Conservation (phyloP, 2,797 vertebrate species). For the Avahi laniger region DNA sequence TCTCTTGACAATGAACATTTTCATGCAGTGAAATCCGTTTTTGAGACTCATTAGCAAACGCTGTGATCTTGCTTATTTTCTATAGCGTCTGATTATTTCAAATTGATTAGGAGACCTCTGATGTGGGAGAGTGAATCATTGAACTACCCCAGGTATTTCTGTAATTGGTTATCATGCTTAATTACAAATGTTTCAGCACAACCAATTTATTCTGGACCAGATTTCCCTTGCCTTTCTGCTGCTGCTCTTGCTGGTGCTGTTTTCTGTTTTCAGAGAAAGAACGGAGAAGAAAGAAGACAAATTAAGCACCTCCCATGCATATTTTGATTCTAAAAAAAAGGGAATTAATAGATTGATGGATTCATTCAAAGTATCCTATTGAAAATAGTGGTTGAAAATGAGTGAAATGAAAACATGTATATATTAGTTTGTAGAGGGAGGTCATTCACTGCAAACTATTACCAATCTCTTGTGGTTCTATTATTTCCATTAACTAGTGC, state of each 20-base stretch:
- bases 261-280: slow-evolving; percentile 67
- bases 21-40: slow-evolving; percentile 86
- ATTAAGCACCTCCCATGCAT: slow-evolving; percentile 51
- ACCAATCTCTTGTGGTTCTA: slow-evolving; percentile 31
- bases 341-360: slow-evolving; percentile 74
- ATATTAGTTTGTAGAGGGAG: slow-evolving; percentile 10
- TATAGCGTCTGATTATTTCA: slow-evolving; percentile 82
- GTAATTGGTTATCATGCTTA: slow-evolving; percentile 87
- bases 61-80: slow-evolving; percentile 88
- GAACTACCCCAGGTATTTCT: slow-evolving; percentile 85
- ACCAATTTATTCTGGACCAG: slow-evolving; percentile 81
- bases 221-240: slow-evolving; percentile 78
- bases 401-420: slow-evolving; percentile 64
- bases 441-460: slow-evolving; percentile 17
- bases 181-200: slow-evolving; percentile 85
- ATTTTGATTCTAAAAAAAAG: slow-evolving; percentile 66
- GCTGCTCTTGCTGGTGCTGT: slow-evolving; percentile 48
- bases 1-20: slow-evolving; percentile 85
- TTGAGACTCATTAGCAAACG: slow-evolving; percentile 85
- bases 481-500: slow-evolving; percentile 46
- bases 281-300: slow-evolving; percentile 1
- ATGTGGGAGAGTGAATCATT: slow-evolving; percentile 81
- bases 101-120: slow-evolving; percentile 86
- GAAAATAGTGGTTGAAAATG: slow-evolving; percentile 71
- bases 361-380: slow-evolving; percentile 77